Evolutionary conservation across 2,888 invertebrate genomes (phyloP), one percentile per base, ranked within the genome.

Genomic region (Tetanocera ferruginea): DNA sequence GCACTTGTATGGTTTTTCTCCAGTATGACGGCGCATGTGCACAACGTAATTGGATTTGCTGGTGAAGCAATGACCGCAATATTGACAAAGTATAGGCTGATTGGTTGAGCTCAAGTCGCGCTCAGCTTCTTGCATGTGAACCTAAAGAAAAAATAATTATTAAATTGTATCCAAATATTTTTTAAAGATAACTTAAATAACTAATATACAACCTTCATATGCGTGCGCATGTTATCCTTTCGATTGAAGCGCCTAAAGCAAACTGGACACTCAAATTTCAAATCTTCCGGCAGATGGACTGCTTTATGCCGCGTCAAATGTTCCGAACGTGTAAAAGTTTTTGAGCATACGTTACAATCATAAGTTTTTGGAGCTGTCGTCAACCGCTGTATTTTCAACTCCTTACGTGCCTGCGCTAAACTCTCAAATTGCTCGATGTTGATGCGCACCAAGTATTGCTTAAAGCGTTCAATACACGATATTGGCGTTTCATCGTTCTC

Each of bases 31-130:
- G 2, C 82, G 81, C 81, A 82, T 82, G 49, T 82, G 82, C 2
- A 82, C 82, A 5, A 82, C 81, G 25, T 82, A 82, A 62, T 82
- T 82, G 1, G 82, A 82, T 72, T 82, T 82, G 49, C 82, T 81
- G 17, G 80, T 82, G 64, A 82, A 82, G 72, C 82, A 81, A 17
- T 82, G 79, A n/a, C 82, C 82, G n/a, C 82, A 82, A 19, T 79
- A 82, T n/a, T 82, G 82, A 67, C 82, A 82, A 0, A 82, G 73
- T 55, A 82, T 82, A n/a, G 79, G 76, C 43, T 78, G 79, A 17
- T 80, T 78, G 14, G 78, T 78, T 8, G 80, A 64, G 52, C 64
- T 78, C 2, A 8, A 79, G 6, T 79, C 80, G 4, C 80, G 78
- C 8, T 80, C 79, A 3, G 82, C 82, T 75, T 82, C 82, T 14